Base-by-base conservation (phyloP, 2,888 invertebrate genomes). In the Drosophila mettleri region DNA sequence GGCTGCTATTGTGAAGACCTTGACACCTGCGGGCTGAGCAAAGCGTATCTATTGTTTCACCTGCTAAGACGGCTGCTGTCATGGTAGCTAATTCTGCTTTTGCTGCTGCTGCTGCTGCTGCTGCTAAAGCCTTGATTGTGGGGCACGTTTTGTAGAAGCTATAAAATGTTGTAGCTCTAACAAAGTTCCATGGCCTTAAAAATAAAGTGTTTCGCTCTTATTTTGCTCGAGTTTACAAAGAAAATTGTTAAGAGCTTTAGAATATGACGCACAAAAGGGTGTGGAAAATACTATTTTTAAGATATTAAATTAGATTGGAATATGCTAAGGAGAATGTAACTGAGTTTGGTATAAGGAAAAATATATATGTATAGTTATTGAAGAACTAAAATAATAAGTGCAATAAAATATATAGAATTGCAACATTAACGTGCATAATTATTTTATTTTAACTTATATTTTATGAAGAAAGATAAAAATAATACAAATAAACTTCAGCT, bases 1-100 rank as follows among this genome's bases (percentile, higher is more conserved):
- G 73, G 55, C 72, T 74, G 36, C 60, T 60, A 46, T 49, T 48
- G 31, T 49, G 20, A 39, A 74, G 61, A 62, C 74, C 74, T 74
- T 72, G 75, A 66, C 61, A 61, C 53, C 67, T 66, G 70, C 51
- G 41, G 57, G 24, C 71, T n/a, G 20, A 60, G 63, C 41, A 57
- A 60, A 53, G 43, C 45, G 29, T 20, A 58, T 39, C 46, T 52
- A 75, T 64, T 75, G 55, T 73, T 57, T 34, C 43, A 18, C 16
- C 38, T 74, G 49, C n/a, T 27, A 68, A 48, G 53, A 31, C 49
- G 41, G 46, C 10, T 55, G 36, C 22, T 63, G 14, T 24, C 43
- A 24, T 43, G n/a, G 24, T 9, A 43, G 43, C 9, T n/a, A n/a
- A n/a, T n/a, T n/a, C n/a, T 24, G n/a, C 16, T n/a, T n/a, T n/a